Base-by-base conservation (phyloP, 2,113 vertebrate genomes). In the Mola mola region DNA sequence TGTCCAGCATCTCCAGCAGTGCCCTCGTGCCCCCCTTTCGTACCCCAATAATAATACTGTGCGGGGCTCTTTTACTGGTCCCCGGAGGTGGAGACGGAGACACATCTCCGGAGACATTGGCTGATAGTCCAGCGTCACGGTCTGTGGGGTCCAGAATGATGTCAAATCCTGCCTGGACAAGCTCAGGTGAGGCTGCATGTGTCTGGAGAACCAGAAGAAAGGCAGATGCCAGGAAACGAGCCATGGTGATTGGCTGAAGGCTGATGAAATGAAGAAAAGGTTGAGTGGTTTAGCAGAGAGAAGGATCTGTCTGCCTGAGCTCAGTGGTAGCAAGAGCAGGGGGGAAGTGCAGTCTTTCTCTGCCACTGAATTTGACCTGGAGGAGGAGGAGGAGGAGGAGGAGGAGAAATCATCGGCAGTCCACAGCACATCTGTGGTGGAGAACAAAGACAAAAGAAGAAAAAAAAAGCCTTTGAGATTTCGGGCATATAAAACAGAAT, bases 1-100 rank as follows among this genome's bases (percentile, higher is more conserved):
- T 95, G 89, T 96, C 95, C 36, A 97, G 76, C 95, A 97, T 97
- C 84, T 97, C 95, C 65, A 97, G 79, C 75, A 97, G 87, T 1
- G 95, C 95, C 42, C 95, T 89, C 0, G 95, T 97, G 24, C 95
- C 95, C 38, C 95, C 95, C 84, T 97, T 97, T 12, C 95, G 94
- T 31, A 97, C 95, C 38, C 95, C 95, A 9, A 97, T 95, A 59
- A 97, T 97, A 64, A 97, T 96, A 61, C 94, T 94, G 65, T 95
- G 95, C 20, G 95, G 95, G 70, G 93, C 86, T 63, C 88, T 90
- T 78, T 92, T 92, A 75, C 82, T 94, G 0, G 94, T 94, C 57
- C 94, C 94, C 3, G 92, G 94, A 48, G 93, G 94, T 13, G 90
- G 93, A 61, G 91, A 84, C 24, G 91, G 87, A 26, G 91, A 31